Evolutionary conservation across 2,113 vertebrate species (phyloP).

Genomic region (Labeo rohita): DNA sequence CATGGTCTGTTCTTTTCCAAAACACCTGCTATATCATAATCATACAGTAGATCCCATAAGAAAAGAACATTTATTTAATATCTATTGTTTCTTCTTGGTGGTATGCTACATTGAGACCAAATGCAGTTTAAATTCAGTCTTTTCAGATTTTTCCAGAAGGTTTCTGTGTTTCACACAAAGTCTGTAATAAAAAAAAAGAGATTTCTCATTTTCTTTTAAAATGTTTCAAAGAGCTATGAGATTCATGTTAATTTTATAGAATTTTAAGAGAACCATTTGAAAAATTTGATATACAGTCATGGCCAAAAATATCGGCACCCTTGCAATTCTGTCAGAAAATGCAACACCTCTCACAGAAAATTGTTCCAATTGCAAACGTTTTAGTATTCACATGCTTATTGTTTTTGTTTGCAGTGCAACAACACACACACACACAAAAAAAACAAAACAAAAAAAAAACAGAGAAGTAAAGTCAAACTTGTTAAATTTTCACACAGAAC

Average conservation of each 20-base stretch:
- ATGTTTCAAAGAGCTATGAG: not conserved
- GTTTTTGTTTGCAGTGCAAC: no score
- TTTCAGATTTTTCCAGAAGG: not conserved
- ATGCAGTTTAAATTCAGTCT: not conserved
- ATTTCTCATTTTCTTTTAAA: no score
- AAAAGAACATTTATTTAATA: conserved; percentile 44
- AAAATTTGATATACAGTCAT: not conserved
- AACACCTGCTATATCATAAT: conserved; percentile 66
- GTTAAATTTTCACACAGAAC: no score
- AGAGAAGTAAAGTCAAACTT: no score
- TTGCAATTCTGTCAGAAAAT: no score
- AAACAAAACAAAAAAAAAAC: no score
- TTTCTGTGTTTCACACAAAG: not conserved
- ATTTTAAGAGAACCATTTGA: not conserved
- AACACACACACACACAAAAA: no score
- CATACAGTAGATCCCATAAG: conserved; percentile 58
- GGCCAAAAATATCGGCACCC: no score
- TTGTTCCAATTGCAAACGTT: no score
- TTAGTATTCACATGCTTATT: no score
- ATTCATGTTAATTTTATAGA: not conserved
- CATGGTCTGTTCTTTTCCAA: conserved; percentile 66
- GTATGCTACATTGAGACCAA: not conserved
- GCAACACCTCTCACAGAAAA: no score
- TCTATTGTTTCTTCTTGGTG: conserved; percentile 14
- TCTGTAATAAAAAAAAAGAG: not conserved